Base-by-base conservation (phyloP, 2,888 invertebrate genomes). In the Aromia moschata region DNA sequence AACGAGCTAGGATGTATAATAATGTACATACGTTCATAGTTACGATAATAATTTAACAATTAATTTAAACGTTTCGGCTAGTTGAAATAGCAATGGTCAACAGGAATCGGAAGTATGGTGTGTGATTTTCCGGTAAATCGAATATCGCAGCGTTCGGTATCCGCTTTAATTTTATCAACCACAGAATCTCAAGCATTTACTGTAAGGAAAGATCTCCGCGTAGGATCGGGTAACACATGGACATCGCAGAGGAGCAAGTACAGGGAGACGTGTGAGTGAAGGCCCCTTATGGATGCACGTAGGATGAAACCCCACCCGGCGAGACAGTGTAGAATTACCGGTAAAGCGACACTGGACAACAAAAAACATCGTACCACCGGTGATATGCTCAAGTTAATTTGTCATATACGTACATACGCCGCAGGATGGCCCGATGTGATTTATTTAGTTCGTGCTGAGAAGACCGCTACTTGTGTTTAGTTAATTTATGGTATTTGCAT, bases 341-440 rank as follows among this genome's bases (percentile, higher is more conserved):
- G 74, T 75, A 77, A 76, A 72, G 72, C 70, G 73, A 76, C 71
- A 73, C 75, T 70, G 67, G 60, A 57, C 67, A 62, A 65, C 59
- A 64, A 62, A 57, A 62, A 60, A 62, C 54, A 43, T 55, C 60
- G 44, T 49, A 56, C 62, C 71, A 73, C 77, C 76, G 77, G 77
- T 75, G 77, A 77, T 76, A 77, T 74, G 77, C 74, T 75, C 73
- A 75, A 75, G 76, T 75, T 74, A 76, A 75, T 76, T 75, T 74
- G 75, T 76, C 76, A 75, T 71, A 70, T 71, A 47, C 47, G 56
- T 41, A 36, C 40, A 56, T 47, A 73, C 75, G 68, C 76, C 62
- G 71, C 65, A 68, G 72, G 75, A 70, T 69, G 69, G 70, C 70
- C 62, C 61, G 63, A 58, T 63, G 64, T 73, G 72, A 73, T 74